Percentiles rank a stretch among this genome's conserved stretches.
phyloP scores from a whole-genome alignment of 2,888 invertebrate genomes.

The Pyralis farinalis region DNA sequence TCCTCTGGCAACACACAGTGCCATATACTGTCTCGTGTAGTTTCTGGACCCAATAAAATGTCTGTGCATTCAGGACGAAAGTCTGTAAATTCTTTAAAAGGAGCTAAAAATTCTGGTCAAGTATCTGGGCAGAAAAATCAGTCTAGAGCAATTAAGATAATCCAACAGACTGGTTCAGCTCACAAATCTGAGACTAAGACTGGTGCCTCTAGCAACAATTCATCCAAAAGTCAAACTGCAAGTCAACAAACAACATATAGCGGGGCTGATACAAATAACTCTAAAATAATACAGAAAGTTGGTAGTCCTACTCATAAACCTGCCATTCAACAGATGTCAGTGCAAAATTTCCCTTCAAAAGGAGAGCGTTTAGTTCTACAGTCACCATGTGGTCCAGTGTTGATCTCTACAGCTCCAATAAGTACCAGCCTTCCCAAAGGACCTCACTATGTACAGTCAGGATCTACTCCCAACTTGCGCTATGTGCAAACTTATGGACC shows the following conservation, averaged over 20 bases:
- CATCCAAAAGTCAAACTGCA: conserved; percentile 42
- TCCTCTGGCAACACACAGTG: conserved; percentile 67
- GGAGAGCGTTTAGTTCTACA: conserved; percentile 66
- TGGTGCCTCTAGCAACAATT: conserved; percentile 63
- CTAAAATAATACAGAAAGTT: conserved; percentile 71
- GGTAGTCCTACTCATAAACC: conserved; percentile 64
- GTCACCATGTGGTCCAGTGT: conserved; percentile 67
- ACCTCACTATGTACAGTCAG: conserved; percentile 73
- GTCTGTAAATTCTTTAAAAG: conserved; percentile 60
- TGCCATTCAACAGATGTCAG: conserved; percentile 37
- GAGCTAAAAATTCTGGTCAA: conserved; percentile 56
- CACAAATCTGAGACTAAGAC: conserved; percentile 64
- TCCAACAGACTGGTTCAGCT: conserved; percentile 67
- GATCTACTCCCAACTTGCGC: conserved; percentile 65
- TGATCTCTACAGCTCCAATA: conserved; percentile 64
- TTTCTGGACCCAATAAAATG: conserved; percentile 73
- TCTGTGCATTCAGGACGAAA: conserved; percentile 71
- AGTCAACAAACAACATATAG: conserved; percentile 54
- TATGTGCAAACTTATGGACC: conserved; percentile 68
- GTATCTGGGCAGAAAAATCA: conserved; percentile 59
- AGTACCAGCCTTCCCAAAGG: conserved; percentile 63
- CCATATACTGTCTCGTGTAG: conserved; percentile 71
- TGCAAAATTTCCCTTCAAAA: conserved; percentile 58
- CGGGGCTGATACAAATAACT: conserved; percentile 54
- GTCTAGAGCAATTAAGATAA: conserved; percentile 78